phyloP scores from a whole-genome alignment of 2,888 invertebrate genomes.

The Pachymerium ferrugineum region DNA sequence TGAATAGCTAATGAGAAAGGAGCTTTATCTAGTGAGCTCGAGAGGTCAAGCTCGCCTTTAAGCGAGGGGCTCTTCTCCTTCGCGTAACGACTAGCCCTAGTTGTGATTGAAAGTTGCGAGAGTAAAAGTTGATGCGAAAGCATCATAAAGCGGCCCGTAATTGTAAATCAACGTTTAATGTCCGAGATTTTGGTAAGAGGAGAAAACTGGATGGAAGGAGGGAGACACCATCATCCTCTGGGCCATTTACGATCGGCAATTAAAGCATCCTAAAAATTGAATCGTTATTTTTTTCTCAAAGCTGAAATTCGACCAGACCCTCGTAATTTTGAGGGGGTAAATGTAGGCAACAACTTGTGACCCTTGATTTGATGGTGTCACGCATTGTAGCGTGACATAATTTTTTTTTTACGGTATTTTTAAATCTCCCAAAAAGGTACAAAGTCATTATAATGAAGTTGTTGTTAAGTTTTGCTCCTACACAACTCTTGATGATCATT shows the following conservation, averaged over 20 bases:
- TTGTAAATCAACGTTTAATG: constrained; percentile 29
- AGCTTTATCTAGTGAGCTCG: constrained; percentile 27
- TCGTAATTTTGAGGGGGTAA: constrained; percentile 20
- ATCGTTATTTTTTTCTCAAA: constrained; percentile 20
- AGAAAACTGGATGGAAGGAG: constrained; percentile 22
- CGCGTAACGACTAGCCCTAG: constrained; percentile 8
- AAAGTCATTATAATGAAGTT: constrained; percentile 4
- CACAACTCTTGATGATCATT: constrained; percentile 22
- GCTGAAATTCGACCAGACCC: background rate
- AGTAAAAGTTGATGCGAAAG: constrained; percentile 22
- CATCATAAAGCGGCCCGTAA: constrained; percentile 23
- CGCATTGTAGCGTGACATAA: constrained; percentile 20
- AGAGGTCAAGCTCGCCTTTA: constrained; percentile 16
- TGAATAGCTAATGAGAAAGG: constrained; percentile 22
- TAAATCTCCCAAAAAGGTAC: background rate
- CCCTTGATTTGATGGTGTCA: constrained; percentile 6
- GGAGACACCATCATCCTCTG: constrained; percentile 16
- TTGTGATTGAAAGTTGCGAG: constrained; percentile 28
- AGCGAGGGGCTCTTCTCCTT: constrained; percentile 23
- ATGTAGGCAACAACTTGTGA: constrained; percentile 25
- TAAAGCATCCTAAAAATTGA: constrained; percentile 30
- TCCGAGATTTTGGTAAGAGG: constrained; percentile 29
- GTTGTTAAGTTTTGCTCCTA: constrained; percentile 14
- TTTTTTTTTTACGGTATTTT: background rate
- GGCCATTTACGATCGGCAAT: constrained; percentile 29